Percentiles rank a stretch among this genome's conserved stretches.
These are phyloP conservation scores for Bhutanitis thaidina DNA, from an alignment of 2,888 invertebrate species.

Conservation along the genomic window DNA sequence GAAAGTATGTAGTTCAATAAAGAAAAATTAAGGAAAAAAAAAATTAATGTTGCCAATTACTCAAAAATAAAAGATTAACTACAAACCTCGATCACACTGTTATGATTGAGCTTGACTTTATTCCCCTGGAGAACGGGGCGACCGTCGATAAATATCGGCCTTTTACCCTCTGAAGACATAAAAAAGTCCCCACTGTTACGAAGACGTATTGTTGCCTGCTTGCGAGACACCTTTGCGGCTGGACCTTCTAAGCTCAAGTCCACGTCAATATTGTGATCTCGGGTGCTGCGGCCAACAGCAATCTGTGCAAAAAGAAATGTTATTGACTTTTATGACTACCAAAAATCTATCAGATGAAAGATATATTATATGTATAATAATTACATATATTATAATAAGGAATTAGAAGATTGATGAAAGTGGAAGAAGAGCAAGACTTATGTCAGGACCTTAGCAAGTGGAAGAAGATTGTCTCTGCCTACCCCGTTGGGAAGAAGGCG, in stretches of 20 bases:
- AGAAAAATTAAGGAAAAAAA: no score
- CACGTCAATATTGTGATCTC: conserved; percentile 94
- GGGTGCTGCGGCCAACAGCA: conserved; percentile 93
- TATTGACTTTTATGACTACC: no score
- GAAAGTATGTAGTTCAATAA: no score
- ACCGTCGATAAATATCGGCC: conserved; percentile 96
- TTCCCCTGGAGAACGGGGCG: conserved; percentile 92
- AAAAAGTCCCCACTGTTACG: conserved; percentile 97
- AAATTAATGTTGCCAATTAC: not conserved
- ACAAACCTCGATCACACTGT: conserved; percentile 94
- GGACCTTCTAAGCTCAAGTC: conserved; percentile 96
- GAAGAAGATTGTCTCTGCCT: no score
- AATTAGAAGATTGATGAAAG: no score
- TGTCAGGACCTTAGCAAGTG: no score
- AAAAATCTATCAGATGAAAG: no score
- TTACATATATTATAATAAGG: no score
- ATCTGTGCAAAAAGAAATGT: conserved; percentile 77
- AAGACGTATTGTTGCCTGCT: conserved; percentile 94
- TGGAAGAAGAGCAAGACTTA: no score
- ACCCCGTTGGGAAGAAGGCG: no score
- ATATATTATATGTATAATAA: no score
- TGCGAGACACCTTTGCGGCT: conserved; percentile 94
- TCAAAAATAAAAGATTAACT: conserved; percentile 7
- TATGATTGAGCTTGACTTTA: conserved; percentile 94
- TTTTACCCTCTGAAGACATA: conserved; percentile 95